Evolutionary conservation across 1,140 invertebrate species (phyloP).

Genomic region (Bombus fervidus): DNA sequence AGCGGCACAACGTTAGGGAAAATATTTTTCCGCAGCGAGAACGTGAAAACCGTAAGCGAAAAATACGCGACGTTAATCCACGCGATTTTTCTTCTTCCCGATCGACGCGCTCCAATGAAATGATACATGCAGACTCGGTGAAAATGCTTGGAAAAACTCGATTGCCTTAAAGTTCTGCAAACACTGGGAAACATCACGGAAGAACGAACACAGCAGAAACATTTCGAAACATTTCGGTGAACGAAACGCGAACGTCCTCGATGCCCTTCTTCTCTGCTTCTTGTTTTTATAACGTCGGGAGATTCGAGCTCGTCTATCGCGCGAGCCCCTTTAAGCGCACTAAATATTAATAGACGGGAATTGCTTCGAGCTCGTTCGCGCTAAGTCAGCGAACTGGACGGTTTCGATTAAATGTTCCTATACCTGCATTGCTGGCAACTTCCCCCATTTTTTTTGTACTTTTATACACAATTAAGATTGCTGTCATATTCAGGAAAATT

Average conservation of each 20-base stretch:
- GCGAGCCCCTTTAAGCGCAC: conserved; percentile 5
- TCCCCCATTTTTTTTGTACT: background rate
- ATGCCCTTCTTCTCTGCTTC: background rate
- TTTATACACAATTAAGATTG: background rate
- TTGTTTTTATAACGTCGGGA: background rate
- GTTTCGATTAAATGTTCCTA: background rate
- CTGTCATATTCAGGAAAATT: background rate
- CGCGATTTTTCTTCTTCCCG: background rate
- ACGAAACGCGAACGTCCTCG: background rate
- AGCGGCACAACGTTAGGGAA: background rate
- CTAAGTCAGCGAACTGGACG: background rate
- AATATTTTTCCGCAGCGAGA: background rate
- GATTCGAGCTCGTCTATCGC: background rate
- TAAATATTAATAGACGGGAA: conserved; percentile 37
- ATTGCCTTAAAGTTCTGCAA: conserved; percentile 21
- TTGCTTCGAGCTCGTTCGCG: conserved; percentile 19
- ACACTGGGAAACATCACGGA: background rate
- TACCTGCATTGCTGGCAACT: background rate
- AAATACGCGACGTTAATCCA: conserved; percentile 15
- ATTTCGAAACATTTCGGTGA: background rate
- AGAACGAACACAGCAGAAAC: background rate
- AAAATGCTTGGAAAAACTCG: conserved; percentile 7
- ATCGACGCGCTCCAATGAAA: background rate
- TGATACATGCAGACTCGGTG: background rate
- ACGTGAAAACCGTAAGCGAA: background rate